Evolutionary conservation across 2,113 vertebrate species (phyloP).

Genomic region (Struthidea cinerea): DNA sequence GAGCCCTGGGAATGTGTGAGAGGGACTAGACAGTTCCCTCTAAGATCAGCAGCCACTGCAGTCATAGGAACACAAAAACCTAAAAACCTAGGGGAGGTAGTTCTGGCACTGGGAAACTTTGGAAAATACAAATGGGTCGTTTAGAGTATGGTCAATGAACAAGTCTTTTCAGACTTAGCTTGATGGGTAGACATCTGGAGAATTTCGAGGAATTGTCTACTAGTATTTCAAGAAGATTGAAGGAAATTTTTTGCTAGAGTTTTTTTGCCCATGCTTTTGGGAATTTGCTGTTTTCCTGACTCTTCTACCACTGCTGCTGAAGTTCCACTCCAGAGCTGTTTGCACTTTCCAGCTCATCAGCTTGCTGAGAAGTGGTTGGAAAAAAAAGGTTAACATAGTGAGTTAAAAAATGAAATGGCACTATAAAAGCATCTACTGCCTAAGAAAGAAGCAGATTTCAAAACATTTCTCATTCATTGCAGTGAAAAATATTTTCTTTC

Average conservation of each 20-base stretch:
- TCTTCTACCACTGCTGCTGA: not conserved
- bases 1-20: not conserved
- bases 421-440: not conserved
- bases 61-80: not conserved
- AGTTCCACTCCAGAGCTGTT: not conserved
- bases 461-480: not conserved
- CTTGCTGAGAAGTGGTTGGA: not conserved
- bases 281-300: not conserved
- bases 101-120: not conserved
- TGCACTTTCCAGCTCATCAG: not conserved
- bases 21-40: not conserved
- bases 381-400: not conserved
- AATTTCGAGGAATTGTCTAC: not conserved
- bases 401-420: not conserved
- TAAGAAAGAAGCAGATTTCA: not conserved
- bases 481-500: not conserved
- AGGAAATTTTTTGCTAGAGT: not conserved
- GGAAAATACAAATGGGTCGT: not conserved
- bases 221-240: not conserved
- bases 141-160: not conserved
- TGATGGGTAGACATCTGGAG: not conserved
- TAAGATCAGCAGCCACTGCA: not conserved
- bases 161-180: not conserved
- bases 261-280: not conserved
- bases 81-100: not conserved